A percentile compares a stretch with the other conserved stretches of the same genome.
Conservation (phyloP, 2,113 vertebrate species). For the Rhynchopsitta pachyrhyncha region DNA sequence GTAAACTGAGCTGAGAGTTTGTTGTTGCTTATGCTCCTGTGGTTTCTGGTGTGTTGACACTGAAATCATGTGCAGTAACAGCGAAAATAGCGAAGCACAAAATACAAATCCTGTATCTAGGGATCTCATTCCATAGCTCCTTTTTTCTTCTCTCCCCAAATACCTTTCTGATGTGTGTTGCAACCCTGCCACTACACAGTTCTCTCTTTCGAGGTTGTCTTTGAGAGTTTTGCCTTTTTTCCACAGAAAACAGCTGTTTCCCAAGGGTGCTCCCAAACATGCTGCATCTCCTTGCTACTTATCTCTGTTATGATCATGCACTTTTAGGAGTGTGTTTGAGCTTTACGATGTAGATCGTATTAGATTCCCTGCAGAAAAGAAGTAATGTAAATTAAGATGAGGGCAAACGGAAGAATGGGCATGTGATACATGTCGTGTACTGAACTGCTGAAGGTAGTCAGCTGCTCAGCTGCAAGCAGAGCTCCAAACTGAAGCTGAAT, state of each 20-base stretch:
- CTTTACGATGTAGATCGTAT: neutral
- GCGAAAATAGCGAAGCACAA: slow-evolving; percentile 7
- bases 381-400: neutral
- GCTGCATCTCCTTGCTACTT: neutral
- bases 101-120: neutral
- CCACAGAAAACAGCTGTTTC: neutral
- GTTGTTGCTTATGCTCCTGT: neutral
- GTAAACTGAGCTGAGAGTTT: neutral
- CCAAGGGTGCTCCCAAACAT: neutral
- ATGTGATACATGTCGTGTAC: neutral
- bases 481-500: neutral
- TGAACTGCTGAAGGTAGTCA: neutral
- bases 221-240: neutral
- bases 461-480: neutral
- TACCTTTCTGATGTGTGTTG: neutral
- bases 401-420: neutral
- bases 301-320: neutral
- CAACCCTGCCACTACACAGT: neutral
- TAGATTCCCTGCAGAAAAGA: neutral
- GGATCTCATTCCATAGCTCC: neutral
- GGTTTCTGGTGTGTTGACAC: slow-evolving; percentile 16
- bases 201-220: neutral
- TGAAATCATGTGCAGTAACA: neutral
- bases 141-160: neutral
- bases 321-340: neutral